phyloP scores from a whole-genome alignment of 2,888 invertebrate genomes.

The Drosophila mettleri region DNA sequence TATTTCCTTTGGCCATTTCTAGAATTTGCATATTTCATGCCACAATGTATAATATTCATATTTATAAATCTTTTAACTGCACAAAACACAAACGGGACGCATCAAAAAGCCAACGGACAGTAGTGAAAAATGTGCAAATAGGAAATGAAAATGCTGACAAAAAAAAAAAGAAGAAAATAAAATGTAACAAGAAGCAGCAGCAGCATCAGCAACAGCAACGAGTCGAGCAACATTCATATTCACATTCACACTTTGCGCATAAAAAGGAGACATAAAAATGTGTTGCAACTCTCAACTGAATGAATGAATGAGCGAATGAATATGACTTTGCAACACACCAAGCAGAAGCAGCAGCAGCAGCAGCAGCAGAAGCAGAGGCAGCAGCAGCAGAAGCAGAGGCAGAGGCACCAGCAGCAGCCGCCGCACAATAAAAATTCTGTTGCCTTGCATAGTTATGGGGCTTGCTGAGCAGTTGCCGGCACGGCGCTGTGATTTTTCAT shows the following conservation, averaged over 20 bases:
- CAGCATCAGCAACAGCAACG: constrained; percentile 7
- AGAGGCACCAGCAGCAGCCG: constrained; percentile 24
- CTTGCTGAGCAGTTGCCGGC: constrained; percentile 61
- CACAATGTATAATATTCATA: constrained; percentile 81
- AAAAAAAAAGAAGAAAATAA: constrained; percentile 30
- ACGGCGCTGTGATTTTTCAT: constrained; percentile 78
- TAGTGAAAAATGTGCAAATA: constrained; percentile 73
- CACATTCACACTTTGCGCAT: constrained; percentile 66
- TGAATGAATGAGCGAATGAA: constrained; percentile 69
- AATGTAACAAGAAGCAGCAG: constrained; percentile 33
- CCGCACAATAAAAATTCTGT: constrained; percentile 69
- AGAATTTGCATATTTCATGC: constrained; percentile 79
- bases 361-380: constrained; percentile 27
- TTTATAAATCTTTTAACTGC: constrained; percentile 80
- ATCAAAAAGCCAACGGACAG: constrained; percentile 77
- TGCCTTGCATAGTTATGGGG: constrained; percentile 50
- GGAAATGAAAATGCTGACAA: constrained; percentile 68
- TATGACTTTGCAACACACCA: constrained; percentile 61
- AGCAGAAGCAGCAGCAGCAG: constrained; percentile 17
- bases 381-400: constrained; percentile 49
- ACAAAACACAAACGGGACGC: constrained; percentile 74
- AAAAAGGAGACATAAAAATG: constrained; percentile 74
- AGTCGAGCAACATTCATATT: constrained; percentile 26
- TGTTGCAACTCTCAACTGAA: constrained; percentile 72
- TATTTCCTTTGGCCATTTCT: constrained; percentile 75